Percentiles rank a stretch among this genome's conserved stretches.
phyloP scores from a whole-genome alignment of 2,113 vertebrate genomes.

The Tachysurus fulvidraco region DNA sequence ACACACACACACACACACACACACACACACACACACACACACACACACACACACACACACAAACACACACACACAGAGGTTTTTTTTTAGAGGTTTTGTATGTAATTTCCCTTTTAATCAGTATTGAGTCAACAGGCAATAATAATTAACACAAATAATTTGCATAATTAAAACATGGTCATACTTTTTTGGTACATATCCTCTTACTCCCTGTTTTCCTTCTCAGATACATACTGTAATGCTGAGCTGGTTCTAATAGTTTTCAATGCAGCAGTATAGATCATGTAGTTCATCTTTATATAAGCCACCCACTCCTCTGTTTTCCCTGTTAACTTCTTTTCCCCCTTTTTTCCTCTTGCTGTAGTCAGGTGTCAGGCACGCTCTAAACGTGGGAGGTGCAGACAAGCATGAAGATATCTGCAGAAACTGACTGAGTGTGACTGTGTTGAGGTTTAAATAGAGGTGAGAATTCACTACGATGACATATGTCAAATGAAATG shows the following conservation, averaged over 20 bases:
- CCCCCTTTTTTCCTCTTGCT: constrained; percentile 26
- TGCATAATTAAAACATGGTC: not conserved
- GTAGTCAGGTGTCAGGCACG: constrained; percentile 63
- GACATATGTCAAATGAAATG: constrained; percentile 49
- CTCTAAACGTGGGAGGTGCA: constrained; percentile 68
- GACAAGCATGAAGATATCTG: constrained; percentile 71
- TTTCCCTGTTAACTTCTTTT: constrained; percentile 49
- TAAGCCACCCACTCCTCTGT: constrained; percentile 67
- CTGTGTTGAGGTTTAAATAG: constrained; percentile 50
- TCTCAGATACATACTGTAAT: constrained; percentile 20
- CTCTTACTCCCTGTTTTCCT: not conserved
- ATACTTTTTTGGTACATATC: not conserved
- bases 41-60: constrained; percentile 1
- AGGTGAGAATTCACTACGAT: constrained; percentile 50
- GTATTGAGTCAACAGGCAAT: not conserved
- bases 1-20: not conserved
- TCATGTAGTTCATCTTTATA: constrained; percentile 67
- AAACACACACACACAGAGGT: too few species aligned
- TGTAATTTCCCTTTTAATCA: not conserved
- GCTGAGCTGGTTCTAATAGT: constrained; percentile 40
- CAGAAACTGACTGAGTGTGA: constrained; percentile 52
- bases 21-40: not conserved
- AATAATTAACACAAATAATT: not conserved
- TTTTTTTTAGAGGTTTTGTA: not conserved
- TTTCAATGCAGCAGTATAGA: constrained; percentile 52